phyloP scores from a whole-genome alignment of 2,888 invertebrate genomes.

The Esperia sulphurella region DNA sequence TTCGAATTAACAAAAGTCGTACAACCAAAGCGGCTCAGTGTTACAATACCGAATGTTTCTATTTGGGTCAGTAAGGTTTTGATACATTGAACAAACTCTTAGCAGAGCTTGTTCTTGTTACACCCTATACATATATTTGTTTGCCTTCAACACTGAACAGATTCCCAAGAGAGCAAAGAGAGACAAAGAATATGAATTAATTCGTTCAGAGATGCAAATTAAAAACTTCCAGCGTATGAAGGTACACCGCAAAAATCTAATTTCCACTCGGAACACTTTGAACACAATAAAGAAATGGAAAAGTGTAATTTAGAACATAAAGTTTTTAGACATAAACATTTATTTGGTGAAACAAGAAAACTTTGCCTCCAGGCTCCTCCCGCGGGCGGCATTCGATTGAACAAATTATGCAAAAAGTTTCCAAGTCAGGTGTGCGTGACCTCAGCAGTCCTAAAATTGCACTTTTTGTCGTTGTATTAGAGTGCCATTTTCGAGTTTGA shows the following conservation, averaged over 20 bases:
- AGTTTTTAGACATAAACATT: constrained; percentile 29
- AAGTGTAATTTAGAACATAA: constrained; percentile 21
- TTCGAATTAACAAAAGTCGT: no score
- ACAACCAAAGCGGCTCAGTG: no score
- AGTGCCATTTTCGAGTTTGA: no score
- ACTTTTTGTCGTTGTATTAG: neutral
- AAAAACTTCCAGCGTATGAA: neutral
- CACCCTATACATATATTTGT: no score
- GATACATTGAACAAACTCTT: no score
- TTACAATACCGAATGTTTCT: no score
- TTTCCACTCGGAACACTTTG: constrained; percentile 13
- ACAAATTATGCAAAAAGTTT: constrained; percentile 34
- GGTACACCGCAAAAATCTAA: constrained; percentile 7
- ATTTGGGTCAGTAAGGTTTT: no score
- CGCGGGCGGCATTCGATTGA: constrained; percentile 30
- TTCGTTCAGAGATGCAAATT: neutral
- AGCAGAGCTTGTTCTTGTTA: no score
- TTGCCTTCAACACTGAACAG: no score
- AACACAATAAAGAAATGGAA: constrained; percentile 16
- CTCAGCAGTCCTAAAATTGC: constrained; percentile 2
- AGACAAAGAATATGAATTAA: neutral
- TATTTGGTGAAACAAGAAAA: constrained; percentile 29
- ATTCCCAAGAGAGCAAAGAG: neutral
- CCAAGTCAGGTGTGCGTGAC: constrained; percentile 13
- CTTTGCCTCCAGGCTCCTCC: constrained; percentile 15